Evolutionary conservation across 2,797 vertebrate genomes (phyloP), one percentile per base, ranked within the genome.

Genomic region (Serranus cabrilla): DNA sequence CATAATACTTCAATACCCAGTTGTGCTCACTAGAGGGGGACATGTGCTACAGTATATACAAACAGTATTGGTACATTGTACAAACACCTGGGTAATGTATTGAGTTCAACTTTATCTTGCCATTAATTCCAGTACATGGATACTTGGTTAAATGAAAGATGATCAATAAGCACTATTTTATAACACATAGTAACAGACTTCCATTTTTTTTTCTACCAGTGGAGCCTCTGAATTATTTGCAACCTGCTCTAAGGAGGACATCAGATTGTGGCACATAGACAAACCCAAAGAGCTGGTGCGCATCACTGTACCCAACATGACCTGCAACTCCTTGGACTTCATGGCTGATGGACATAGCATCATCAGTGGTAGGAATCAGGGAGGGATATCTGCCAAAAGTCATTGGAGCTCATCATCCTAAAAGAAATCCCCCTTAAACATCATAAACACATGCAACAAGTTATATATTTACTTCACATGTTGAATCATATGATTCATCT

Each of bases 181-280:
- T 42, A 27, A 37, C 21, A 39, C 1, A 20, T 21, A 2, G 11
- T 52, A 21, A 21, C 25, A 50, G 5, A 2, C 1, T 61, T 60
- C 16, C 18, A 0, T 65, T 31, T 58, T 74, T 12, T 47, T 80
- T 74, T 88, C 62, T 65, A 17, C 18, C 78, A 98, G 98, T 70
- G 96, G 91, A 51, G 93, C 93, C 0, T 96, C 96, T 0, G 96
- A 97, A 63, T 83, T 98, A 7, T 99, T 98, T 71, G 97, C 93
- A 49, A 97, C 97, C 49, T 98, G 97, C 75, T 96, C 96, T 64
- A 91, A 92, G 82, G 94, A 91, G 16, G 96, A 97, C 80, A 97
- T 98, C 85, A 92, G 96, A 50, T 84, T 98, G 45, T 99, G 98
- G 97, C 94, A 96, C 87, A 94, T 93, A 0, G 80, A 91, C 0